Evolutionary conservation across 2,113 vertebrate genomes (phyloP), one percentile per base, ranked within the genome.

Genomic region (Oreotrochilus melanogaster): DNA sequence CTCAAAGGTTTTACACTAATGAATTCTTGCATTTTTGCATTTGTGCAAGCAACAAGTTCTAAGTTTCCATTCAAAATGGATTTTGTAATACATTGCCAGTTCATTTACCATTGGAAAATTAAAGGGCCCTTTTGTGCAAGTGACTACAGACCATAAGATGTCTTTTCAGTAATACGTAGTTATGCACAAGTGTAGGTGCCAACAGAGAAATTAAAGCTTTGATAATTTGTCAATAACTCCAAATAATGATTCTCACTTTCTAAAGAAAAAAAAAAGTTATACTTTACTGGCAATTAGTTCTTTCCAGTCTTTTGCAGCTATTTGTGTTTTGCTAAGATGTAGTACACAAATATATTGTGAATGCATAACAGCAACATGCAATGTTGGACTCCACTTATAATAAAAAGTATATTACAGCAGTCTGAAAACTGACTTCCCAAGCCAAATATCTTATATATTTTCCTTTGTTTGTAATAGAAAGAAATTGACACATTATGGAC

Each of bases 371-470:
- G 42, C 57, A 78, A 11, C 5, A 18, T 60, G 35, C 23, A 66
- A 39, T 54, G 28, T 22, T 1, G 5, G 61, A 71, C 53, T 95
- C 73, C 47, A 72, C 65, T 74, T 73, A 31, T 28, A 90, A 88
- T 48, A 89, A 95, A 72, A 23, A 86, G 18, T 64, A 86, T 31
- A 42, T 94, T 95, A 75, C 17, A 75, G 86, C 61, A 93, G 64
- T 75, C 58, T 62, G 72, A 96, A 95, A 89, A 78, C 24, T 72
- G 27, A 91, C 96, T 95, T 92, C 89, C 88, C 88, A 91, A 84
- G 54, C 31, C 91, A 91, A 96, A 72, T 13, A 56, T 60, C 54
- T 81, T 74, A 70, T 65, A 62, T 11, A 9, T 76, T 88, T 95
- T 86, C 37, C 43, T 89, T 86, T 78, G 14, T 54, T 79, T 90